Evolutionary conservation across 2,113 vertebrate genomes (phyloP).

Genomic region (Rhadina sibilatrix): DNA sequence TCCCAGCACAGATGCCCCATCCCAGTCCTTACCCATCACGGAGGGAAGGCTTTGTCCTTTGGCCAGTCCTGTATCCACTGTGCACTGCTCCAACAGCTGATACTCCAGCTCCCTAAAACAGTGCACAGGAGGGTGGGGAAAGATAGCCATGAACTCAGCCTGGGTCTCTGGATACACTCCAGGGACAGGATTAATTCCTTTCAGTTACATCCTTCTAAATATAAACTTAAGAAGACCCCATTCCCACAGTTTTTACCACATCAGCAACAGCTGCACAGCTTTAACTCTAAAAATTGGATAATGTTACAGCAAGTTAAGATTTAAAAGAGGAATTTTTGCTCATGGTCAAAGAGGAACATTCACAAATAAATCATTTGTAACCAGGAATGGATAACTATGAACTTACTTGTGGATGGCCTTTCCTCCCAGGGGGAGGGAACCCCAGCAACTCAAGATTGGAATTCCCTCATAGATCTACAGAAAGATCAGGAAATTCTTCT

Average conservation of each 20-base stretch:
- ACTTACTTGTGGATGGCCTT: conserved; percentile 95
- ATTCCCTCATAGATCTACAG: conserved; percentile 93
- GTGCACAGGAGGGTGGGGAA: neutral
- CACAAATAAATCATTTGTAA: neutral
- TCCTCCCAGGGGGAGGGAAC: conserved; percentile 91
- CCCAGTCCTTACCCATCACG: conserved; percentile 81
- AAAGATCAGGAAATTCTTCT: conserved; percentile 38
- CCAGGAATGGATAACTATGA: neutral
- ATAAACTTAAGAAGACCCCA: neutral
- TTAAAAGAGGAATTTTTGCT: neutral
- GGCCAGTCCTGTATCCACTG: conserved; percentile 85
- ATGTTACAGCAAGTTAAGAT: neutral
- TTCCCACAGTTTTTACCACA: neutral
- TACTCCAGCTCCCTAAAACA: conserved; percentile 85
- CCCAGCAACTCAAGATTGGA: conserved; percentile 92
- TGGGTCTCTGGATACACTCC: neutral
- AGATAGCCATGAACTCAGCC: neutral
- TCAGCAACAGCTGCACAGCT: neutral
- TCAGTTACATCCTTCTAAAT: neutral
- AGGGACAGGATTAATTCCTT: neutral
- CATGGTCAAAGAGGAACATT: neutral
- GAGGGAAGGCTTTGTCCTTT: conserved; percentile 87
- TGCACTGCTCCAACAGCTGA: conserved; percentile 89
- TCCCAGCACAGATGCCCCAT: neutral
- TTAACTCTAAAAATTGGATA: neutral